Conservation (phyloP, 2,888 invertebrate genomes). For the Petrolisthes manimaculis region DNA sequence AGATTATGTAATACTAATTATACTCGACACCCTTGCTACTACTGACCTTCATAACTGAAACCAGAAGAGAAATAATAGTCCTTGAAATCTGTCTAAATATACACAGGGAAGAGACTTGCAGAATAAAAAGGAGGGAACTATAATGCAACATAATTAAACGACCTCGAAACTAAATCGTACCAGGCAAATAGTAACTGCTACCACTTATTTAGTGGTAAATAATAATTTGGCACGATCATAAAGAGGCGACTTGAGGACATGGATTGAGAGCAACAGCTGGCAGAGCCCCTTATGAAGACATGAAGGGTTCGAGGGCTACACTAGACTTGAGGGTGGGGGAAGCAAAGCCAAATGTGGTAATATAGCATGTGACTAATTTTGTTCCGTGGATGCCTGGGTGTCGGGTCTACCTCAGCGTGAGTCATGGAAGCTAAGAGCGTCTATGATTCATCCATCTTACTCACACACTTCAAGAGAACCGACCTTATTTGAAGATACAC, state of each 20-base stretch:
- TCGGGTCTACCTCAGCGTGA: constrained; percentile 39
- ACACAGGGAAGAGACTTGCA: neutral
- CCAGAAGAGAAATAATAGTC: neutral
- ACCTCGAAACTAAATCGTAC: constrained; percentile 10
- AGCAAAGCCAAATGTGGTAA: constrained; percentile 55
- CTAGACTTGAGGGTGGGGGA: constrained; percentile 17
- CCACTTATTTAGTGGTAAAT: constrained; percentile 16
- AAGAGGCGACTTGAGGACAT: constrained; percentile 34
- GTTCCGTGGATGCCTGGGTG: constrained; percentile 49
- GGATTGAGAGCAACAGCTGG: constrained; percentile 42
- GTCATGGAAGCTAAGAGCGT: constrained; percentile 42
- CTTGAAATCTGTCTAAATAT: too few relatives aligned
- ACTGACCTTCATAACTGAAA: neutral
- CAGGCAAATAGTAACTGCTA: constrained; percentile 17
- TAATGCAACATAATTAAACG: neutral
- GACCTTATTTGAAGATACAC: neutral
- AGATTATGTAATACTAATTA: neutral
- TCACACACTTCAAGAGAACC: constrained; percentile 3
- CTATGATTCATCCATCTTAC: constrained; percentile 37
- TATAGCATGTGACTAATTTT: constrained; percentile 56
- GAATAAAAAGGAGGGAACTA: neutral
- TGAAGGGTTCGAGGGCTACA: constrained; percentile 19
- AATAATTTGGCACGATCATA: constrained; percentile 43
- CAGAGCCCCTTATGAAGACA: constrained; percentile 49
- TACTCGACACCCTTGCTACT: constrained; percentile 3